Percentiles rank a stretch among this genome's conserved stretches.
Evolutionary conservation across 2,797 vertebrate genomes (phyloP).

Genomic region (Thaleichthys pacificus): DNA sequence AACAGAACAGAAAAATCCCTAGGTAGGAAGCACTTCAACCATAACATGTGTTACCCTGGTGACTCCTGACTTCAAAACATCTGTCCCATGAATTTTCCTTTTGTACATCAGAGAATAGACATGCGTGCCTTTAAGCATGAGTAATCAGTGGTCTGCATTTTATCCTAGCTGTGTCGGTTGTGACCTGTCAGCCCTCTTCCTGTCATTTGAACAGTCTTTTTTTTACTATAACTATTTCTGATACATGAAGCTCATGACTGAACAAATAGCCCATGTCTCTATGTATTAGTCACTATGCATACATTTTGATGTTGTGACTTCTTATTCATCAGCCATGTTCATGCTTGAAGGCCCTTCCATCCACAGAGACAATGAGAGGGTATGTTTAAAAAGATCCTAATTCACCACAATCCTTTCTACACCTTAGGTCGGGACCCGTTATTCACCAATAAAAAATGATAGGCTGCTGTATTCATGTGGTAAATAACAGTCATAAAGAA

Average conservation of each 20-base stretch:
- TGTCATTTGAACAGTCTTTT: slow-evolving; percentile 44
- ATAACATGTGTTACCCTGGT: slow-evolving; percentile 27
- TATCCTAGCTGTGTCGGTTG: slow-evolving; percentile 42
- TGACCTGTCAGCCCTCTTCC: slow-evolving; percentile 43
- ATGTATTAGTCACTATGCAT: slow-evolving; percentile 56
- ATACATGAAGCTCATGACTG: slow-evolving; percentile 54
- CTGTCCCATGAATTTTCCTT: slow-evolving; percentile 48
- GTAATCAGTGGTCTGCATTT: slow-evolving; percentile 54
- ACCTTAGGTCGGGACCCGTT: slow-evolving; percentile 56
- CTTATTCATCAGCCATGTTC: slow-evolving; percentile 61
- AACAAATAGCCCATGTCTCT: slow-evolving; percentile 57
- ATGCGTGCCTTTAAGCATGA: slow-evolving; percentile 59
- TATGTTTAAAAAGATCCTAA: slow-evolving; percentile 29
- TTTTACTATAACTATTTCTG: slow-evolving; percentile 46
- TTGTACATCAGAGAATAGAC: slow-evolving; percentile 52
- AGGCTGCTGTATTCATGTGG: slow-evolving; percentile 24
- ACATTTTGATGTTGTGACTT: slow-evolving; percentile 51
- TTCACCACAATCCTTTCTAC: slow-evolving; percentile 51
- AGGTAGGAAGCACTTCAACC: neutral
- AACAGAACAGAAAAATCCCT: neutral
- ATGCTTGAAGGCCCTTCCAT: slow-evolving; percentile 58
- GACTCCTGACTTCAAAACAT: slow-evolving; percentile 43
- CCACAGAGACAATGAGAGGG: slow-evolving; percentile 33
- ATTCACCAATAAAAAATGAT: slow-evolving; percentile 49
- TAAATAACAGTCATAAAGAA: slow-evolving; percentile 27